These are phyloP conservation scores for Potamilus streckersoni DNA, from an alignment of 1,140 invertebrate species.

Conservation along the genomic window DNA sequence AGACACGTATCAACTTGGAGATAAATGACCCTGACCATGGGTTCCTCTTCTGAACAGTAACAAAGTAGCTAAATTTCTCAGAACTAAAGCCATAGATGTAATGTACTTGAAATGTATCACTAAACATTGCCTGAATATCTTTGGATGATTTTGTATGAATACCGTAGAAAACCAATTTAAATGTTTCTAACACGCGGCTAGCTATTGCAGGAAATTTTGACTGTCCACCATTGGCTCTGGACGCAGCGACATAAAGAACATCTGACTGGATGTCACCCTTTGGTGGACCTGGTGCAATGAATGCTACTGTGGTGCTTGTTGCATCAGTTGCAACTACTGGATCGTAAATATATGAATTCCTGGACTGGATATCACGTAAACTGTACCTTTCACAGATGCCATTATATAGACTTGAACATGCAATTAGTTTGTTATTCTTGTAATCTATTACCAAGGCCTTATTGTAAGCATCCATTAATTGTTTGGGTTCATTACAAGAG, in stretches of 20 bases:
- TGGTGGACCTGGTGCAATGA: conserved; percentile 94
- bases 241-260: conserved; percentile 98
- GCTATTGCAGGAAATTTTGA: conserved; percentile 91
- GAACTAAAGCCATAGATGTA: conserved; percentile 97
- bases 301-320: conserved; percentile 94
- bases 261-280: conserved; percentile 77
- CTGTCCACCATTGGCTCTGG: conserved; percentile 91
- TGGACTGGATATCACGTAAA: conserved; percentile 72
- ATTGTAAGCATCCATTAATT: conserved; percentile 91
- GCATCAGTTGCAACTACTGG: conserved; percentile 96
- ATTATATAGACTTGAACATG: conserved; percentile 90
- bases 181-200: conserved; percentile 92
- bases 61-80: conserved; percentile 95
- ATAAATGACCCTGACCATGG: conserved; percentile 86
- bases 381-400: too few relatives aligned
- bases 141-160: conserved; percentile 28
- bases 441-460: conserved; percentile 97
- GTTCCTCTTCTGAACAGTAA: conserved; percentile 91
- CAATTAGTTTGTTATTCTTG: conserved; percentile 87
- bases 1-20: conserved; percentile 94
- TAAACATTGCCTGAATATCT: conserved; percentile 37
- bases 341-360: conserved; percentile 80
- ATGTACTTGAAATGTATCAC: conserved; percentile 75
- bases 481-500: conserved; percentile 42
- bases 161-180: conserved; percentile 80